Conservation (phyloP, 2,113 vertebrate species). For the Cottus gobio region DNA sequence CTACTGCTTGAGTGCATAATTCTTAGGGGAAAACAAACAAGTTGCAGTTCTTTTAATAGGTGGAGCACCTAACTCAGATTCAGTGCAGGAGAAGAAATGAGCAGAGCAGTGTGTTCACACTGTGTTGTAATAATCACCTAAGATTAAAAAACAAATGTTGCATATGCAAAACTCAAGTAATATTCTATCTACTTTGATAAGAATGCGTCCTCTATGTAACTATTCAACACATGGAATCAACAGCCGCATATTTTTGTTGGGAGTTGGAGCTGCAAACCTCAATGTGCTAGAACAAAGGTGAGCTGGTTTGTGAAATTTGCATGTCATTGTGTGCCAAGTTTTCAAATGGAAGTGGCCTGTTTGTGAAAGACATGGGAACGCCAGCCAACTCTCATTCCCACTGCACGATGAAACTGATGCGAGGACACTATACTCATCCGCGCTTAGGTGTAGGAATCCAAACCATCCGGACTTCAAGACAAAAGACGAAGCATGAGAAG, state of each 20-base stretch:
- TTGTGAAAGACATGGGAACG: constrained; percentile 41
- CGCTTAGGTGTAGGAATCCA: constrained; percentile 52
- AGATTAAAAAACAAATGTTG: neutral
- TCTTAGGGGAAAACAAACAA: neutral
- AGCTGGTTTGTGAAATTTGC: neutral
- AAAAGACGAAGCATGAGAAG: constrained; percentile 26
- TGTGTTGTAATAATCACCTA: neutral
- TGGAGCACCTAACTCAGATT: neutral
- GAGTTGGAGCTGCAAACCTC: neutral
- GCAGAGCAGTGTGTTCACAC: neutral
- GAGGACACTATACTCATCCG: neutral
- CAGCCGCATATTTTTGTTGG: neutral
- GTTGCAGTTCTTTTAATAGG: neutral
- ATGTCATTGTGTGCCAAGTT: neutral
- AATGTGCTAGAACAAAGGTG: neutral
- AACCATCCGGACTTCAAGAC: constrained; percentile 42
- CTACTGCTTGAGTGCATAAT: neutral
- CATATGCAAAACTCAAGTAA: neutral
- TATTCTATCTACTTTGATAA: neutral
- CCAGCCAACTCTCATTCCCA: constrained; percentile 20
- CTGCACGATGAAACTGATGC: neutral
- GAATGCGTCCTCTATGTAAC: too few species aligned
- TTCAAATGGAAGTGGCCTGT: neutral
- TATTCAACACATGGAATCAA: neutral
- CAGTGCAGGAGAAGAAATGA: neutral